Conservation (phyloP, 2,797 vertebrate species). For the Moxostoma hubbsi region DNA sequence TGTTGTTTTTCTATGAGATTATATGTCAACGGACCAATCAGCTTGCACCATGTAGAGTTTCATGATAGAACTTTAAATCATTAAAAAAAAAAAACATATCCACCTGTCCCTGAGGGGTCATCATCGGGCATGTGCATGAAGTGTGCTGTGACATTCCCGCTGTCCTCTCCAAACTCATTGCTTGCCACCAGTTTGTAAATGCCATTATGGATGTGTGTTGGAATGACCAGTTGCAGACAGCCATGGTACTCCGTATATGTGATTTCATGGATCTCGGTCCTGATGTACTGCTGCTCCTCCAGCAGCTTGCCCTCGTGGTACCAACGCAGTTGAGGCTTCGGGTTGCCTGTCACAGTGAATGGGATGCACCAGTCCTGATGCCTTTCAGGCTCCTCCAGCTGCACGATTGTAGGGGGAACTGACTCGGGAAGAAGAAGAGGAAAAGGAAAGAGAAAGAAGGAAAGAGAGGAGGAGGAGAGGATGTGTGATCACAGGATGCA, state of each 20-base stretch:
- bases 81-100: background rate
- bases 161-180: slow-evolving; percentile 87
- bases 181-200: slow-evolving; percentile 89
- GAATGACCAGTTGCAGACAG: slow-evolving; percentile 94
- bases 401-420: slow-evolving; percentile 93
- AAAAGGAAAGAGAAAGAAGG: slow-evolving; percentile 42
- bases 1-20: no score
- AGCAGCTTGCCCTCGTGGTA: slow-evolving; percentile 84
- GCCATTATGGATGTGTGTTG: slow-evolving; percentile 96
- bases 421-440: slow-evolving; percentile 52
- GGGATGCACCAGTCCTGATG: slow-evolving; percentile 98
- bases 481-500: slow-evolving; percentile 66
- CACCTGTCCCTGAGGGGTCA: slow-evolving; percentile 69
- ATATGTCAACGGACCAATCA: no score
- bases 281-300: slow-evolving; percentile 89
- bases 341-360: slow-evolving; percentile 95
- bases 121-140: slow-evolving; percentile 88
- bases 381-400: slow-evolving; percentile 85
- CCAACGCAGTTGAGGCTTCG: slow-evolving; percentile 90
- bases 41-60: no score
- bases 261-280: slow-evolving; percentile 86
- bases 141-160: slow-evolving; percentile 85
- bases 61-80: no score
- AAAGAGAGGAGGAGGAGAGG: slow-evolving; percentile 61
- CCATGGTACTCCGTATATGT: slow-evolving; percentile 92